Conservation (phyloP, 2,797 vertebrate species). For the Garrulus glandarius region DNA sequence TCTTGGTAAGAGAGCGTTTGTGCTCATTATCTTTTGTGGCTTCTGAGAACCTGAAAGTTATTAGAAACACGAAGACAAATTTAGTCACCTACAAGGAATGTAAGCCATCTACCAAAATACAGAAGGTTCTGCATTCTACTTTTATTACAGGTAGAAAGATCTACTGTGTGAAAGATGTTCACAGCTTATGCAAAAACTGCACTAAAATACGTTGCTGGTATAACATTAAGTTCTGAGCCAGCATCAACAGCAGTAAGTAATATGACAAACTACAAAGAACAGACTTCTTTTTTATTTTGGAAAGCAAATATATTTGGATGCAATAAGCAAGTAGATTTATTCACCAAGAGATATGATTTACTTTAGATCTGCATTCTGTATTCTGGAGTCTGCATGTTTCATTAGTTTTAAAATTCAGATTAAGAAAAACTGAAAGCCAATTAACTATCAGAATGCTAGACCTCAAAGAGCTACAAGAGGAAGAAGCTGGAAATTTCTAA, state of each 20-base stretch:
- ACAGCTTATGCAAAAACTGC: background rate
- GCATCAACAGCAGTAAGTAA: background rate
- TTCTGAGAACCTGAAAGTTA: slow-evolving; percentile 83
- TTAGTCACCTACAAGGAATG: background rate
- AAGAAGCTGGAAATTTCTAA: background rate
- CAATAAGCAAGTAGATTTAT: background rate
- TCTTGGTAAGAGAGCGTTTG: slow-evolving; percentile 87
- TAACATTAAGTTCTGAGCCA: background rate
- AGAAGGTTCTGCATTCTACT: background rate
- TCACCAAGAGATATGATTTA: background rate
- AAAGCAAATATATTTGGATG: background rate
- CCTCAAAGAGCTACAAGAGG: background rate
- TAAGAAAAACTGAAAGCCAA: background rate
- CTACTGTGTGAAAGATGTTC: background rate
- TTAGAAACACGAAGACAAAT: background rate
- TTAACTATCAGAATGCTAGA: background rate
- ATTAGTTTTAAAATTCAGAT: background rate
- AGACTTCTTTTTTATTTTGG: background rate
- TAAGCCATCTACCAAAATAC: background rate
- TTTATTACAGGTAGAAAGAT: background rate
- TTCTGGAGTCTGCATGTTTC: background rate
- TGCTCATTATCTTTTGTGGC: slow-evolving; percentile 86
- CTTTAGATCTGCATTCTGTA: background rate
- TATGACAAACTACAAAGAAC: background rate
- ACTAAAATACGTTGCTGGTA: background rate